Percentiles rank a stretch among this genome's conserved stretches.
These are phyloP conservation scores for Amphimallon solstitiale DNA, from an alignment of 2,888 invertebrate species.

Conservation along the genomic window DNA sequence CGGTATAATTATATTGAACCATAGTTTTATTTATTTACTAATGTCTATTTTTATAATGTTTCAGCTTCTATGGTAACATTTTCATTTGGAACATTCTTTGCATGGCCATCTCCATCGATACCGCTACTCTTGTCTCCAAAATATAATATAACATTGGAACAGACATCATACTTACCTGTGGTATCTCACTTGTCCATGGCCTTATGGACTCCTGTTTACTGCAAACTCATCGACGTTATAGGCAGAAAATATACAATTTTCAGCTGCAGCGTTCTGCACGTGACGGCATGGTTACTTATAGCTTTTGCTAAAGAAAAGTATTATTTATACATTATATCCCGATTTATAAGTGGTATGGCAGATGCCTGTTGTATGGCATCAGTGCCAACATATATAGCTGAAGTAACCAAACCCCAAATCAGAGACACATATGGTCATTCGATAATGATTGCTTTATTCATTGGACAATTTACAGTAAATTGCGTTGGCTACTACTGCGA, in stretches of 20 bases:
- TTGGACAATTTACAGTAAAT: conserved; percentile 57
- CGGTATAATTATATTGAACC: too few relatives aligned
- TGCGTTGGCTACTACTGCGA: conserved; percentile 68
- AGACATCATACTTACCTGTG: conserved; percentile 55
- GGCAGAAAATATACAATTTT: conserved; percentile 53
- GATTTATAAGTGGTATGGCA: conserved; percentile 52
- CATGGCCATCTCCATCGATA: conserved; percentile 57
- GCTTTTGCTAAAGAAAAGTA: conserved; percentile 48
- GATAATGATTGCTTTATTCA: conserved; percentile 48
- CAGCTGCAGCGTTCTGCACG: conserved; percentile 51
- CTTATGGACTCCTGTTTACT: conserved; percentile 48
- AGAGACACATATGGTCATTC: conserved; percentile 55
- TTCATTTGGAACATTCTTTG: conserved; percentile 49
- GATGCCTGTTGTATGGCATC: conserved; percentile 51
- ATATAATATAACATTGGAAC: conserved; percentile 52
- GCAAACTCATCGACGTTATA: conserved; percentile 49
- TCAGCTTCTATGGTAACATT: too few relatives aligned
- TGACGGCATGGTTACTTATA: conserved; percentile 50
- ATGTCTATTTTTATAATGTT: too few relatives aligned
- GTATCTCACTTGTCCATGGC: conserved; percentile 52
- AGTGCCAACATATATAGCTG: conserved; percentile 54
- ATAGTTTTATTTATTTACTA: too few relatives aligned
- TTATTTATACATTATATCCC: conserved; percentile 53
- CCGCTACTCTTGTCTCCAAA: conserved; percentile 50
- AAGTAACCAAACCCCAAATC: conserved; percentile 53